Evolutionary conservation across 1,140 invertebrate genomes (phyloP).

Genomic region (Propsilocerus akamusi): DNA sequence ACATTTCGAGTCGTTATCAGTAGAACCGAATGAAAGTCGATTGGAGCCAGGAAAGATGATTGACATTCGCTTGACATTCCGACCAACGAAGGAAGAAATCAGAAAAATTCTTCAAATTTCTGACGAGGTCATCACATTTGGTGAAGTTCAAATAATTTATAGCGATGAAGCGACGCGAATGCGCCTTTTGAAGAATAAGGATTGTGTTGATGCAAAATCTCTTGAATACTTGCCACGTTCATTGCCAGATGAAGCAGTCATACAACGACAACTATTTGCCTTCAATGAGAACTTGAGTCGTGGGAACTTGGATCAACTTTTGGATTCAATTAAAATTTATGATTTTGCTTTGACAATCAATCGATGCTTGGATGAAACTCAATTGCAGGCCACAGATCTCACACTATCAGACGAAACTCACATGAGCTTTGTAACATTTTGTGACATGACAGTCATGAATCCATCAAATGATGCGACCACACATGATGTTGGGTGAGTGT

Average conservation of each 20-base stretch:
- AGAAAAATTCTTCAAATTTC: neutral
- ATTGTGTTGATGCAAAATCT: neutral
- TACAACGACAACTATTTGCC: neutral
- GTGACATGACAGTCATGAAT: neutral
- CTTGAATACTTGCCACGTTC: neutral
- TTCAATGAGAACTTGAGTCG: neutral
- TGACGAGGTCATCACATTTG: neutral
- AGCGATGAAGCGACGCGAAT: neutral
- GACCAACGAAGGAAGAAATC: neutral
- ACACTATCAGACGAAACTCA: neutral
- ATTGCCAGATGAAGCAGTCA: neutral
- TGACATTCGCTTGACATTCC: neutral
- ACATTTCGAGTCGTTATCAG: neutral
- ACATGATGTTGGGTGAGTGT: neutral
- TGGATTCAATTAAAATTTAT: neutral
- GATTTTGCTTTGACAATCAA: neutral
- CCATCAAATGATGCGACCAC: neutral
- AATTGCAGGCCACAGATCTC: neutral
- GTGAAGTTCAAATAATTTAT: neutral
- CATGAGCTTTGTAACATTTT: neutral
- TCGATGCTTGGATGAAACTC: neutral
- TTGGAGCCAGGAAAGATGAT: neutral
- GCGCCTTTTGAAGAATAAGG: neutral
- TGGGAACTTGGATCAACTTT: neutral
- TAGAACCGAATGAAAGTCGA: neutral